A percentile compares a stretch with the other conserved stretches of the same genome.
phyloP scores from a whole-genome alignment of 2,797 vertebrate species.

The Sebastes nivosus region DNA sequence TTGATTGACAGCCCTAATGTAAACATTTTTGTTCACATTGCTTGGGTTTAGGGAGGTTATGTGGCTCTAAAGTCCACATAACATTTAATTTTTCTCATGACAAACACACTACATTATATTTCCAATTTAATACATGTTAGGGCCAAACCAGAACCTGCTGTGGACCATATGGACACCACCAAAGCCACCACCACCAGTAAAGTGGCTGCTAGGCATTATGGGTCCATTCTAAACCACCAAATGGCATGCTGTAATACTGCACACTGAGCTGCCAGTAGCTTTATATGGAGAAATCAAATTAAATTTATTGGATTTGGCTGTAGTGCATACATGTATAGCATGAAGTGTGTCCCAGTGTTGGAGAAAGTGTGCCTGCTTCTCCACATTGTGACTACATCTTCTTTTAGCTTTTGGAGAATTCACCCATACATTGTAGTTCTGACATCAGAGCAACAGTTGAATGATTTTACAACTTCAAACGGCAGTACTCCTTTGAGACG shows the following conservation, averaged over 20 bases:
- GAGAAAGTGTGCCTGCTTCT: constrained; percentile 22
- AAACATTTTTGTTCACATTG: background rate
- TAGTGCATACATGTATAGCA: constrained; percentile 27
- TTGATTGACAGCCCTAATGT: too few species aligned
- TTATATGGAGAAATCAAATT: constrained; percentile 29
- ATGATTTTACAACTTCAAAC: constrained; percentile 4
- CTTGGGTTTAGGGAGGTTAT: background rate
- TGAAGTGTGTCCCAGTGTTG: constrained; percentile 13
- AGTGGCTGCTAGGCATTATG: constrained; percentile 21
- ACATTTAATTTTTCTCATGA: background rate
- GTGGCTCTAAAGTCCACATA: background rate
- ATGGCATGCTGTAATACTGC: constrained; percentile 3
- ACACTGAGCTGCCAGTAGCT: constrained; percentile 8
- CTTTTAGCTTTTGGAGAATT: constrained; percentile 26
- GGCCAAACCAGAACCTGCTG: background rate
- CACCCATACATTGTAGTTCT: constrained; percentile 4
- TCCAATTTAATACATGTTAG: background rate
- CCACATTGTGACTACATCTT: constrained; percentile 18
- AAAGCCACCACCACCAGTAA: background rate
- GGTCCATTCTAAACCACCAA: constrained; percentile 21
- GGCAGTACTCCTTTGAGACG: background rate
- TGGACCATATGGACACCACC: background rate
- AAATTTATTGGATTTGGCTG: constrained; percentile 39
- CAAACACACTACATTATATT: background rate
- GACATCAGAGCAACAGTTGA: constrained; percentile 9